Evolutionary conservation across 2,797 vertebrate species (phyloP), one percentile per base, ranked within the genome.

Genomic region (Champsocephalus esox): DNA sequence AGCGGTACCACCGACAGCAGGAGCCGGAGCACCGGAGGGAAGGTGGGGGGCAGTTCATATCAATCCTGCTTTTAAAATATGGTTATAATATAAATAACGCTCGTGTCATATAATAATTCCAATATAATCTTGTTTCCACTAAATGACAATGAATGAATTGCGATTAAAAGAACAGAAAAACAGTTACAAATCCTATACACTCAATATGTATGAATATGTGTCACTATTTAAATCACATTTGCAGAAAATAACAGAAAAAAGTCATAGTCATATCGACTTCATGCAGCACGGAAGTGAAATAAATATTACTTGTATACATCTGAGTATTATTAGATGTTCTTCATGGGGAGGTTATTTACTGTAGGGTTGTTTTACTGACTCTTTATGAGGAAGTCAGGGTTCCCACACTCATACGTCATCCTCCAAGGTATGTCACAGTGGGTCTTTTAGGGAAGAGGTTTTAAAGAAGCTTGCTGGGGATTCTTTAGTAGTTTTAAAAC

Each of bases 1-100:
- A 64, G 66, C 9, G 41, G 34, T 0, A 38, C 34, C 62, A 32
- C 7, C 7, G 70, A 63, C 44, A 52, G 11, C 66, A 66, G 77
- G 24, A 77, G 17, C 60, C 56, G 75, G 69, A 72, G 66, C 28
- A 70, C 45, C 51, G 64, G 45, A 38, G 65, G 6, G 57, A 80
- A 85, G 87, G 87, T 89, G 63, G 54, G 64, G 16, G 21, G 17
- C 13, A 6, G 21, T 12, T 28, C 46, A 13, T 21, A 5, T 41
- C 55, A 19, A 48, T 32, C 14, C 54, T 54, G 51, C 24, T 28
- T 24, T 38, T 12, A 11, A 57, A 56, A 34, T 56, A 3, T 34
- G 14, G 51, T 28, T 28, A 34, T 0, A 19, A 59, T 43, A 9
- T 19, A 10, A 34, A 38, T 38, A 12, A 43, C 52, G 50, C 16